Evolutionary conservation across 1,140 invertebrate genomes (phyloP).

Genomic region (Trichoplusia ni): DNA sequence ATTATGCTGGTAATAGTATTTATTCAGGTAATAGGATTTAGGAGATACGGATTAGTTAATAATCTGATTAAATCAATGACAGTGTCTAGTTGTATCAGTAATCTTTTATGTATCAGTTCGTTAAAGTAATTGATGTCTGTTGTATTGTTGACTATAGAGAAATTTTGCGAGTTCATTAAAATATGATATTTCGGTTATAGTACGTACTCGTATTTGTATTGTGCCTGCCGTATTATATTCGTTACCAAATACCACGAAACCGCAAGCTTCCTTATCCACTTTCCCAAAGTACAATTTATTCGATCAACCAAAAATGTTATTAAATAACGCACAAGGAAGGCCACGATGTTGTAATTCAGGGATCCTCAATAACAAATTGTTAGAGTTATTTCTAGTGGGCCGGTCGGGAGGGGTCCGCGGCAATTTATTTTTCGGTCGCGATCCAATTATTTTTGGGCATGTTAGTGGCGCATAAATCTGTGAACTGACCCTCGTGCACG

Average conservation of each 20-base stretch:
- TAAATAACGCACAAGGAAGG: conserved; percentile 46
- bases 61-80: no score
- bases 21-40: no score
- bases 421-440: conserved; percentile 77
- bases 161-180: no score
- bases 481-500: conserved; percentile 41
- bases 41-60: no score
- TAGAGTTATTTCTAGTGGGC: conserved; percentile 62
- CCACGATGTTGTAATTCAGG: conserved; percentile 56
- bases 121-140: no score
- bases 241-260: conserved; percentile 1
- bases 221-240: neutral
- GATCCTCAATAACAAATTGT: conserved; percentile 70
- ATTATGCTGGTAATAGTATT: no score
- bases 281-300: conserved; percentile 16
- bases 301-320: conserved; percentile 42
- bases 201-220: neutral
- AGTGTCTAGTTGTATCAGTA: no score
- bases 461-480: conserved; percentile 73
- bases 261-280: conserved; percentile 11
- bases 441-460: conserved; percentile 79
- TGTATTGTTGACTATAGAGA: no score
- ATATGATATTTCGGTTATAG: no score
- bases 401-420: conserved; percentile 37
- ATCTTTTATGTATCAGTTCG: no score